A percentile compares a stretch with the other conserved stretches of the same genome.
Conservation (phyloP, 2,888 invertebrate species). For the Globia sparganii region DNA sequence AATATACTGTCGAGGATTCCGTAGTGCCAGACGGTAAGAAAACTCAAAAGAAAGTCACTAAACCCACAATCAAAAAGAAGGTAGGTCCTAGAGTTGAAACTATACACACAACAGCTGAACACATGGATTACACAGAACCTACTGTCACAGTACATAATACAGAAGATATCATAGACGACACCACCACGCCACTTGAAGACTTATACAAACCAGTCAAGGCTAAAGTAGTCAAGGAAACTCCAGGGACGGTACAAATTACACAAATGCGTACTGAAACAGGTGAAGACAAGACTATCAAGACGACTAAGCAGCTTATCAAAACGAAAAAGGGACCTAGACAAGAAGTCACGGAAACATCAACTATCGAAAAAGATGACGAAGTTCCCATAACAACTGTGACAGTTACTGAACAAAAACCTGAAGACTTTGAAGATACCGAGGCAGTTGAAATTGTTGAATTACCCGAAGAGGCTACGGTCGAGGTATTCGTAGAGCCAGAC, state of each 20-base stretch:
- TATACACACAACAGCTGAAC: constrained; percentile 69
- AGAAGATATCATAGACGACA: constrained; percentile 61
- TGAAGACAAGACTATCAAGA: constrained; percentile 71
- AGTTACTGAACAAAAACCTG: too few relatives aligned
- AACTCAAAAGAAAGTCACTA: constrained; percentile 10
- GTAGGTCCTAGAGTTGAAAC: constrained; percentile 52
- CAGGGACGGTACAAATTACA: constrained; percentile 50
- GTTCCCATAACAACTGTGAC: too few relatives aligned
- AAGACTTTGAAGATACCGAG: too few relatives aligned
- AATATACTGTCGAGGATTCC: constrained; percentile 9
- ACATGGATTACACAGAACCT: constrained; percentile 79
- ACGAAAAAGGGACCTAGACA: too few relatives aligned
- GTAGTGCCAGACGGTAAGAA: constrained; percentile 34
- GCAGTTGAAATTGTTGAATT: too few relatives aligned
- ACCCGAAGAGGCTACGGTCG: too few relatives aligned
- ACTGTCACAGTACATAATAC: constrained; percentile 44
- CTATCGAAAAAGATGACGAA: too few relatives aligned
- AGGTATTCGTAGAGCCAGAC: too few relatives aligned
- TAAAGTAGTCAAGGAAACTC: constrained; percentile 13
- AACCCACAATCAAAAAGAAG: constrained; percentile 39
- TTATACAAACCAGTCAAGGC: background rate
- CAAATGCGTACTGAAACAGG: constrained; percentile 58
- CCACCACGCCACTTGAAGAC: constrained; percentile 65
- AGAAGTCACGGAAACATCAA: too few relatives aligned
- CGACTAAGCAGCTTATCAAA: constrained; percentile 66